A percentile compares a stretch with the other conserved stretches of the same genome.
phyloP scores from a whole-genome alignment of 2,888 invertebrate genomes.

The Hartigia nigra region DNA sequence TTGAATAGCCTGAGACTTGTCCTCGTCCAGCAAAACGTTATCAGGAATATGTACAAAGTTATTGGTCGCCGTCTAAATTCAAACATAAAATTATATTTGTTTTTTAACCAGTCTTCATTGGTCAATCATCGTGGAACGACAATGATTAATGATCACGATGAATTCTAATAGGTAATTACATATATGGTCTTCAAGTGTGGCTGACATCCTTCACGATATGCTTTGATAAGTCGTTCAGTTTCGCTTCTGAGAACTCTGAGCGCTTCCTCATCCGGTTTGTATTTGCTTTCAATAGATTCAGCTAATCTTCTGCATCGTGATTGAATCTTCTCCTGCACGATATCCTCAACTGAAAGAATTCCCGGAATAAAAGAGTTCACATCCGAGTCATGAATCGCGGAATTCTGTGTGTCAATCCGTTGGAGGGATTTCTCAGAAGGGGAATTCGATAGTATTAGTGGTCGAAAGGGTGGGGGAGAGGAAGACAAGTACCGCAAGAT shows the following conservation, averaged over 20 bases:
- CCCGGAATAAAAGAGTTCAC: slow-evolving; percentile 2
- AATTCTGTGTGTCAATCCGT: slow-evolving; percentile 6
- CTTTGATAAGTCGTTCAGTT: slow-evolving; percentile 35
- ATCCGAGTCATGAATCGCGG: neutral
- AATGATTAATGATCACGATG: neutral
- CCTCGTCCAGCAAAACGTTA: slow-evolving; percentile 46
- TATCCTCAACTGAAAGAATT: slow-evolving; percentile 43
- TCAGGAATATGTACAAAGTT: slow-evolving; percentile 43
- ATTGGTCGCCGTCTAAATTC: slow-evolving; percentile 36
- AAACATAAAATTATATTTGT: neutral
- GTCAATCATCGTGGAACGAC: neutral
- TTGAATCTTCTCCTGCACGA: slow-evolving; percentile 42
- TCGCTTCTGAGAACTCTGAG: slow-evolving; percentile 30
- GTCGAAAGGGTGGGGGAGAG: no score
- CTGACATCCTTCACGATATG: slow-evolving; percentile 35
- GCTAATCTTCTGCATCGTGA: slow-evolving; percentile 38
- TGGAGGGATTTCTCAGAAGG: neutral
- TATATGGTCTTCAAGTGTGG: slow-evolving; percentile 43
- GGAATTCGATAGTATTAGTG: neutral
- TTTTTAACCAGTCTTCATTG: no score
- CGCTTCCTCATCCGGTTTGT: slow-evolving; percentile 34
- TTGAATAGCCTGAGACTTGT: slow-evolving; percentile 42
- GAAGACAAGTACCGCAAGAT: neutral
- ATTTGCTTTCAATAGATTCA: slow-evolving; percentile 38
- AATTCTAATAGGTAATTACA: slow-evolving; percentile 37